Base-by-base conservation (phyloP, 2,888 invertebrate genomes). In the Lypha dubia region DNA sequence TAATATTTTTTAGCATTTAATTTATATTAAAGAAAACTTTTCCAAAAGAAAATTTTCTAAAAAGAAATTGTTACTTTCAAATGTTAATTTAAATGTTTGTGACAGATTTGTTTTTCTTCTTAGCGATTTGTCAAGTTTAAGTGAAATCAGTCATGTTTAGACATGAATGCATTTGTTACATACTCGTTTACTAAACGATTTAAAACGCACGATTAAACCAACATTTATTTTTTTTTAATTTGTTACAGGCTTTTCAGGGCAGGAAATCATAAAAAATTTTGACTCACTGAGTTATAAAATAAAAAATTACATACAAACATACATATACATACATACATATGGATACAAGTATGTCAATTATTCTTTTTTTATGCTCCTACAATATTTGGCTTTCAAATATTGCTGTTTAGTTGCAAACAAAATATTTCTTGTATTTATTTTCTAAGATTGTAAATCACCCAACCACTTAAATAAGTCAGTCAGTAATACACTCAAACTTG, bases 91-190 rank as follows among this genome's bases (percentile, higher is more conserved):
- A 46, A 62, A 79, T 70, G 83, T 51, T 70, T 71, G 71, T 63
- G 71, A 75, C 83, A 83, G 75, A 75, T 83, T 83, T 83, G n/a
- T n/a, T n/a, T n/a, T n/a, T n/a, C n/a, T n/a, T n/a, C n/a, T 28
- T 6, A 60, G 65, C 17, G 49, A 83, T 83, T 83, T 83, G 75
- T 83, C 79, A 83, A 75, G 15, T 20, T 41, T 17, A 13, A 53
- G 1, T 8, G 35, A 62, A 79, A 65, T 41, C 44, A 60, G 11
- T 22, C 24, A 65, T n/a, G 20, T 9, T 46, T 15, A 44, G 56
- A 38, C 62, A 77, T 63, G 28, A 20, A 32, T 63, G 28, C 32
- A 32, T 44, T 17, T 63, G 65, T 58, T 62, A 32, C 74, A 77
- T 67, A 58, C n/a, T n/a, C n/a, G n/a, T n/a, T n/a, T 53, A 77